These are phyloP conservation scores for Hippocampus abdominalis DNA, from an alignment of 2,113 vertebrate species.

Conservation along the genomic window DNA sequence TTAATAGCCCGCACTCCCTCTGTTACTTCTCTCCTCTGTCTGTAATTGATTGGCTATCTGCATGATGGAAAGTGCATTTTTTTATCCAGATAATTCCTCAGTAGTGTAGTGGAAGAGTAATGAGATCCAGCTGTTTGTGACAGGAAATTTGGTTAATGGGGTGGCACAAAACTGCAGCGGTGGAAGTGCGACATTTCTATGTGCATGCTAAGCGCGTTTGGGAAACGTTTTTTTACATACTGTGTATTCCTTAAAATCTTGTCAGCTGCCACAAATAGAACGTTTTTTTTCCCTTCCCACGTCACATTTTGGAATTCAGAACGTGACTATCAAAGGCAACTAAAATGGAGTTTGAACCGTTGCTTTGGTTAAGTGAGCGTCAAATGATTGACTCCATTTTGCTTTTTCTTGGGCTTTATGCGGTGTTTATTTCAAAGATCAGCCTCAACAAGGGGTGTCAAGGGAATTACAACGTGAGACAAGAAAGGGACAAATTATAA, in stretches of 20 bases:
- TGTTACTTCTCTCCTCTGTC: neutral
- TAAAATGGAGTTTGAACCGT: neutral
- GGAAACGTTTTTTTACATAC: neutral
- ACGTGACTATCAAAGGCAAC: neutral
- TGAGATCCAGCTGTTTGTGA: constrained; percentile 7
- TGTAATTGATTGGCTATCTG: constrained; percentile 31
- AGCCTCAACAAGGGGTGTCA: neutral
- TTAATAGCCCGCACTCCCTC: constrained; percentile 11
- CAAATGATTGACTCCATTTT: neutral
- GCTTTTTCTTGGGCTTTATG: neutral
- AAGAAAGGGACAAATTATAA: too few species aligned
- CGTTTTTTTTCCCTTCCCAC: neutral
- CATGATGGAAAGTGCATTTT: constrained; percentile 20
- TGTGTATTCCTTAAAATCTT: neutral
- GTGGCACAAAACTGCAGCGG: neutral
- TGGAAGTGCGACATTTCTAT: neutral
- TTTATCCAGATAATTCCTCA: neutral
- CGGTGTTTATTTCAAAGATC: neutral
- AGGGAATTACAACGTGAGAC: too few species aligned
- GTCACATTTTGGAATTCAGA: neutral
- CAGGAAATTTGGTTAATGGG: constrained; percentile 5
- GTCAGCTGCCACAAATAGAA: constrained; percentile 3
- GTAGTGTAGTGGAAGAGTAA: neutral
- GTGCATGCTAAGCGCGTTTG: neutral
- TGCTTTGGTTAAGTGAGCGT: neutral